phyloP scores from a whole-genome alignment of 2,888 invertebrate genomes.

The Leptinotarsa peninsularis region DNA sequence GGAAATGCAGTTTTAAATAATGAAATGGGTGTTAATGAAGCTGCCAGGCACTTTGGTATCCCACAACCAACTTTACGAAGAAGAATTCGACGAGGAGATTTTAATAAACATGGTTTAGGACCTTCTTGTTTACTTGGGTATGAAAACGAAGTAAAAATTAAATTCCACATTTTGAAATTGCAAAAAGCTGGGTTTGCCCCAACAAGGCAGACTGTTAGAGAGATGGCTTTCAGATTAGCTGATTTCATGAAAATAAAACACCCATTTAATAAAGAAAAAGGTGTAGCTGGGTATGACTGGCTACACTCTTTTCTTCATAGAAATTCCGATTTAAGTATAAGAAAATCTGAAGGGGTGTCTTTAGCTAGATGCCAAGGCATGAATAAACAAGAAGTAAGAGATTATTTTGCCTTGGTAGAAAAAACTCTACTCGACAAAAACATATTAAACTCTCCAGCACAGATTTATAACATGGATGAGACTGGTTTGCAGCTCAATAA shows the following conservation, averaged over 20 bases:
- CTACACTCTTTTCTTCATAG: too few relatives aligned
- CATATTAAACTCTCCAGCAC: too few relatives aligned
- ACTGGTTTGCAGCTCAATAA: too few relatives aligned
- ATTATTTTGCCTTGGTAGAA: too few relatives aligned
- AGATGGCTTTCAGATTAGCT: constrained; percentile 38
- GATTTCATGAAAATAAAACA: constrained; percentile 32
- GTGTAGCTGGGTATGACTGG: too few relatives aligned
- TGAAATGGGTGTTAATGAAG: constrained; percentile 33
- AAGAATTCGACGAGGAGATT: not conserved
- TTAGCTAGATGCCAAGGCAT: too few relatives aligned
- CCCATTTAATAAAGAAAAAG: too few relatives aligned
- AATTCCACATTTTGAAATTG: constrained; percentile 35
- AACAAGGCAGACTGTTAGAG: constrained; percentile 32
- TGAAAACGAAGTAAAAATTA: constrained; percentile 28
- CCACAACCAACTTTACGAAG: constrained; percentile 40
- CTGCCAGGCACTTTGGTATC: constrained; percentile 36
- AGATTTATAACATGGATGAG: too few relatives aligned
- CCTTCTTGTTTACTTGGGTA: not conserved
- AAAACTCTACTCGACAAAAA: too few relatives aligned
- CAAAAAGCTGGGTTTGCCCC: constrained; percentile 43
- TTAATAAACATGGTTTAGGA: not conserved
- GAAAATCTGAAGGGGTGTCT: too few relatives aligned
- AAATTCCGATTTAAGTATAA: too few relatives aligned
- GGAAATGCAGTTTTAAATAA: constrained; percentile 27
- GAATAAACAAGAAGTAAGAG: too few relatives aligned